phyloP scores from a whole-genome alignment of 2,113 vertebrate species.

The Phaethornis superciliosus region DNA sequence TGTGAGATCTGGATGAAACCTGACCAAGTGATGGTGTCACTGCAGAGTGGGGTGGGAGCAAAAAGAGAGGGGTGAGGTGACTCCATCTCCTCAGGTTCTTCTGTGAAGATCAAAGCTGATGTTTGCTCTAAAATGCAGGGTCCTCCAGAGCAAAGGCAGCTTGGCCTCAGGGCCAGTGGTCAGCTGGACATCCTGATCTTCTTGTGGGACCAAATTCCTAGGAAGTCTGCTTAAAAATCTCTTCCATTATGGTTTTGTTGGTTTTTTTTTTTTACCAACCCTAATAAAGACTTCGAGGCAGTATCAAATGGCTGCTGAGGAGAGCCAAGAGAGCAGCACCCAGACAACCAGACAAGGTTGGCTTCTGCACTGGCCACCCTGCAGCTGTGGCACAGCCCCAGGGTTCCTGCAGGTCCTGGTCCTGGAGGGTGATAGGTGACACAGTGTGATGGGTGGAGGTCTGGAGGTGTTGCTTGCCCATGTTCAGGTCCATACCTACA shows the following conservation, averaged over 20 bases:
- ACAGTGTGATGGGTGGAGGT: fast-evolving
- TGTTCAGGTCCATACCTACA: background rate
- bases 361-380: background rate
- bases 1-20: background rate
- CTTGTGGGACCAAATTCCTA: background rate
- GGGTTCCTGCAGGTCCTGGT: background rate
- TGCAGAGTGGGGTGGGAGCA: background rate
- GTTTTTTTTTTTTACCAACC: background rate
- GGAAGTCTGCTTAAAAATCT: background rate
- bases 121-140: background rate
- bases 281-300: background rate
- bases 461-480: fast-evolving
- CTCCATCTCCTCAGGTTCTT: background rate
- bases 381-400: background rate
- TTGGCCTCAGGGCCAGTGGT: background rate
- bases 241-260: background rate
- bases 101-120: background rate
- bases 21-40: fast-evolving
- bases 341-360: fast-evolving
- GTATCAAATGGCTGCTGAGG: background rate
- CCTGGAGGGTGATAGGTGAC: background rate
- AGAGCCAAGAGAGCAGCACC: background rate
- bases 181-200: background rate
- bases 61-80: background rate
- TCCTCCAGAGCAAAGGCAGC: background rate